These are phyloP conservation scores for Corythoichthys intestinalis DNA, from an alignment of 2,113 vertebrate genomes.

Conservation along the genomic window DNA sequence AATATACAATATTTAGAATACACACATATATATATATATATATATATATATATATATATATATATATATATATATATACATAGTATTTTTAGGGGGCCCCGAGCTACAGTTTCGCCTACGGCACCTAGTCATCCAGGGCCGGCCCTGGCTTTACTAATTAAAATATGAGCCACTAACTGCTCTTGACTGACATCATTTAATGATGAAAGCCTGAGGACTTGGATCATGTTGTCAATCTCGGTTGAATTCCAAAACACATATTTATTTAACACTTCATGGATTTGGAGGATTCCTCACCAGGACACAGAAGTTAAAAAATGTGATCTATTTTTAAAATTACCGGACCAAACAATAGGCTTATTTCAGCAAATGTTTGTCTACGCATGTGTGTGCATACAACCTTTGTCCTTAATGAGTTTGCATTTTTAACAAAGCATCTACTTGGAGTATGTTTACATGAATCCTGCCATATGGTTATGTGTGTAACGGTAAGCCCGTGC, in stretches of 20 bases:
- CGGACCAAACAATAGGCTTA: conserved; percentile 33
- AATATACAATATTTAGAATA: too few species aligned
- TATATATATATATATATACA: too few species aligned
- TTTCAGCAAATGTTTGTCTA: conserved; percentile 12
- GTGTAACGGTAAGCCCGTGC: conserved; percentile 15
- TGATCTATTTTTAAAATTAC: conserved; percentile 21
- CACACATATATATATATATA: too few species aligned
- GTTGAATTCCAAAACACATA: too few species aligned
- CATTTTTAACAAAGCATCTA: conserved; percentile 14
- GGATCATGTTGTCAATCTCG: too few species aligned
- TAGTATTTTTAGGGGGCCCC: too few species aligned
- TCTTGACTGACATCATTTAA: neutral
- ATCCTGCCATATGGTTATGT: conserved; percentile 40
- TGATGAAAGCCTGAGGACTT: neutral
- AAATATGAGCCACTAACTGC: too few species aligned
- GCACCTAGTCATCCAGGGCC: too few species aligned
- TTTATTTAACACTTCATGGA: neutral
- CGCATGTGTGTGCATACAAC: neutral
- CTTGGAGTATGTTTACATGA: conserved; percentile 35
- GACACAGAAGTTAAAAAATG: neutral
- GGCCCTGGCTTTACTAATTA: too few species aligned
- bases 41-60: too few species aligned
- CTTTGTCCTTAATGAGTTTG: conserved; percentile 7
- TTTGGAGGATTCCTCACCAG: neutral
- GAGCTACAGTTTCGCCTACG: too few species aligned